Conservation (phyloP, 2,797 vertebrate species). For the Oreortyx pictus region DNA sequence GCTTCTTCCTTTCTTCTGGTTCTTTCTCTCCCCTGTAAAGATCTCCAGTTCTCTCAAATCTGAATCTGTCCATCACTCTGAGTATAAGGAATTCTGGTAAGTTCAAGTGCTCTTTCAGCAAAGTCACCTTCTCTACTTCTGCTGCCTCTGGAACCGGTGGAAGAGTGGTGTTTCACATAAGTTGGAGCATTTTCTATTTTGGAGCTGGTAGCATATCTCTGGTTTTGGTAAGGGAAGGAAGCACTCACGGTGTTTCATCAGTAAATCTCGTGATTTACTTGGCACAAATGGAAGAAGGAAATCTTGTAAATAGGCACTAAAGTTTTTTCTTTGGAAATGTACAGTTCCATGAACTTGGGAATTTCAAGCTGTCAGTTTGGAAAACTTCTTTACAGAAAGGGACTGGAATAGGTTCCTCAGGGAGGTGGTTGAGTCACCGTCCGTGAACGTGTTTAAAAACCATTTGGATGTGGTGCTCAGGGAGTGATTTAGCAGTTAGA, state of each 20-base stretch:
- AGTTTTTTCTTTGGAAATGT: conserved; percentile 25
- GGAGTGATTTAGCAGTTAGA: no score
- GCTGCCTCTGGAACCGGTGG: background rate
- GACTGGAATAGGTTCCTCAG: no score
- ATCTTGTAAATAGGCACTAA: conserved; percentile 14
- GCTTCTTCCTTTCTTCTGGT: background rate
- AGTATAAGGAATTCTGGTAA: background rate
- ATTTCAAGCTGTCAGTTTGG: background rate
- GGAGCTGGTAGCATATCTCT: background rate
- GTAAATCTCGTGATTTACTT: conserved; percentile 49
- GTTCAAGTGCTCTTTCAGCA: background rate
- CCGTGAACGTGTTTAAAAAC: no score
- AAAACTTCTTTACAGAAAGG: no score
- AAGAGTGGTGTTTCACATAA: background rate
- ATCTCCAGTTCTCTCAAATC: background rate
- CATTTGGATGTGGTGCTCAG: no score
- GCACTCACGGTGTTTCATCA: conserved; percentile 10
- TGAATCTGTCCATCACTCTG: background rate
- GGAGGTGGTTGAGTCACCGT: no score
- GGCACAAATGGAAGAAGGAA: conserved; percentile 26
- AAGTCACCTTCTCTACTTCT: background rate
- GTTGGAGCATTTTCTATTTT: conserved; percentile 3
- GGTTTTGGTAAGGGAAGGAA: conserved; percentile 39
- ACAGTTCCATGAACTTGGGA: background rate
- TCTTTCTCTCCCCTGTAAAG: background rate